Percentiles rank a stretch among this genome's conserved stretches.
phyloP scores from a whole-genome alignment of 2,797 vertebrate genomes.

The Discoglossus pictus region DNA sequence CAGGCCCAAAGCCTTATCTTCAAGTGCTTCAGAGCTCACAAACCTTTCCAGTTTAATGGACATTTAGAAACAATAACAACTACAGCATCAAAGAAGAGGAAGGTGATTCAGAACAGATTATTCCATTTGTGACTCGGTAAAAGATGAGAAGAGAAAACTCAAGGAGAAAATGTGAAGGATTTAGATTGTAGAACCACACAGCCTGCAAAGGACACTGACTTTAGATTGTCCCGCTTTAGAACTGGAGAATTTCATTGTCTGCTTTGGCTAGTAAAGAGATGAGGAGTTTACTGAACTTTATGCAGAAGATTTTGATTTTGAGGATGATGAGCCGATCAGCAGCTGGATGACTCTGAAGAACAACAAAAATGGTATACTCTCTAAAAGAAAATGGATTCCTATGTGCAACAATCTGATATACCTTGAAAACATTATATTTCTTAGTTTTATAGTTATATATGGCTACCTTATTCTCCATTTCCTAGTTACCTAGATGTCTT shows the following conservation, averaged over 20 bases:
- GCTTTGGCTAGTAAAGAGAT: conserved; percentile 87
- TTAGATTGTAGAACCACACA: conserved; percentile 58
- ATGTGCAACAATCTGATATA: conserved; percentile 64
- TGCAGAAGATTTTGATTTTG: conserved; percentile 85
- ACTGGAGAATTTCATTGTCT: conserved; percentile 82
- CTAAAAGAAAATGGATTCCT: conserved; percentile 73
- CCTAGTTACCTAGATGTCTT: conserved; percentile 83
- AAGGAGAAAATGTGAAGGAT: conserved; percentile 61
- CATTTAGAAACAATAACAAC: conserved; percentile 87
- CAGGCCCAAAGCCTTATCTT: conserved; percentile 87
- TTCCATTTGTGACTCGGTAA: conserved; percentile 57
- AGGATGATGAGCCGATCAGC: conserved; percentile 70
- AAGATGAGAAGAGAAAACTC: conserved; percentile 45
- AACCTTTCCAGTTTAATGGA: conserved; percentile 76
- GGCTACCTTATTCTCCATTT: conserved; percentile 86
- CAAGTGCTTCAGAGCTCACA: conserved; percentile 89
- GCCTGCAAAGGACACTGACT: conserved; percentile 63
- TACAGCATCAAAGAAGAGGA: conserved; percentile 98
- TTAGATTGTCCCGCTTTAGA: conserved; percentile 67
- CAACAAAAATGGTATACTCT: conserved; percentile 57
- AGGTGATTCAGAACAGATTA: conserved; percentile 77
- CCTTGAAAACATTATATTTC: conserved; percentile 82
- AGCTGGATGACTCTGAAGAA: conserved; percentile 55
- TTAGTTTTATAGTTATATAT: conserved; percentile 83
- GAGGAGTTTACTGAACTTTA: conserved; percentile 93